Conservation (phyloP, 2,888 invertebrate genomes). For the Yponomeuta sedellus region DNA sequence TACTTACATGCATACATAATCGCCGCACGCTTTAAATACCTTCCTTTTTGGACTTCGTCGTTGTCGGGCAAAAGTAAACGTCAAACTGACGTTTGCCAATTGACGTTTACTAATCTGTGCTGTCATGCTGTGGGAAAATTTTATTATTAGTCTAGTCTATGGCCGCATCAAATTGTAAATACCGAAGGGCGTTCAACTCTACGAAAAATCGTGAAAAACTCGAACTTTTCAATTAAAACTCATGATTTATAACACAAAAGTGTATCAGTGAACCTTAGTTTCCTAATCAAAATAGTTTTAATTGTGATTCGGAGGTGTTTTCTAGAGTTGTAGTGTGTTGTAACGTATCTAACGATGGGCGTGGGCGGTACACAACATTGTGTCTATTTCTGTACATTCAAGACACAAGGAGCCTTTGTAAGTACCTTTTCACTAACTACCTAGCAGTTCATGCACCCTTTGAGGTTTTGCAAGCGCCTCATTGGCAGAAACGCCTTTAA, state of each 20-base stretch:
- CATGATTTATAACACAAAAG: background rate
- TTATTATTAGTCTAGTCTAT: background rate
- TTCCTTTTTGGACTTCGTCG: too few species aligned
- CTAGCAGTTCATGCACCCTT: background rate
- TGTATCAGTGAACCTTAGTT: background rate
- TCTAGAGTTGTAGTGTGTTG: constrained; percentile 17
- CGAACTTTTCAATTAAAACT: background rate
- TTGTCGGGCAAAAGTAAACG: background rate
- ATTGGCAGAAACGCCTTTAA: too few species aligned
- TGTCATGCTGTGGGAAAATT: too few species aligned
- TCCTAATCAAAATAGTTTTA: background rate
- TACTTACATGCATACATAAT: too few species aligned
- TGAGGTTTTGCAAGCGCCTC: too few species aligned
- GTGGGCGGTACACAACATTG: constrained; percentile 26
- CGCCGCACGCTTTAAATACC: too few species aligned
- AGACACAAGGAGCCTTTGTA: background rate
- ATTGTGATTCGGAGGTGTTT: background rate
- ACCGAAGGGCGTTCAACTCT: background rate
- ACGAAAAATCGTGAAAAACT: background rate
- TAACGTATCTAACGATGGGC: constrained; percentile 33
- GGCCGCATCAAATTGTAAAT: background rate
- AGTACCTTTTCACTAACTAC: background rate
- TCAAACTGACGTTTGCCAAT: background rate
- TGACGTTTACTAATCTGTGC: background rate
- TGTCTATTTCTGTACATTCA: constrained; percentile 9